These are phyloP conservation scores for Miichthys miiuy DNA, from an alignment of 2,797 vertebrate species.

Conservation along the genomic window DNA sequence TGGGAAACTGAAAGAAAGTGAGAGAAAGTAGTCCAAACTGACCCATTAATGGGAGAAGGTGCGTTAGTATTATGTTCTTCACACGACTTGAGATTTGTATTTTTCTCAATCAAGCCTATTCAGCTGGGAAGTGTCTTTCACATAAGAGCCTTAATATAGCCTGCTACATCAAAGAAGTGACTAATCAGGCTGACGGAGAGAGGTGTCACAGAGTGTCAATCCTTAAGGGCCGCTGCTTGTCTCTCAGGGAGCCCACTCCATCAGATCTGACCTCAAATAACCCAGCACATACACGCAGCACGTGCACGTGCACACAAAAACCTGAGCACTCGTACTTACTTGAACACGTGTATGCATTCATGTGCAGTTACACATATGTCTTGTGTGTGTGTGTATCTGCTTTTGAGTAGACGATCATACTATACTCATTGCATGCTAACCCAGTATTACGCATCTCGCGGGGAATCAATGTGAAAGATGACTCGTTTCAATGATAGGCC, in stretches of 20 bases:
- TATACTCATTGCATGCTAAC: constrained; percentile 18
- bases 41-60: constrained; percentile 13
- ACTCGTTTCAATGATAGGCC: constrained; percentile 61
- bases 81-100: constrained; percentile 24
- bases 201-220: constrained; percentile 76
- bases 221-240: constrained; percentile 66
- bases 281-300: constrained; percentile 16
- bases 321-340: not conserved
- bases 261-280: constrained; percentile 71
- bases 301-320: constrained; percentile 19
- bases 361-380: not conserved
- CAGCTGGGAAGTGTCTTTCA: constrained; percentile 52
- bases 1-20: constrained; percentile 22
- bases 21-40: constrained; percentile 24
- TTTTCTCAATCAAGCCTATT: constrained; percentile 64
- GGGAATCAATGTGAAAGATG: constrained; percentile 66
- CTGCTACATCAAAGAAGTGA: constrained; percentile 75
- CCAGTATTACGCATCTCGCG: constrained; percentile 38
- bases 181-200: constrained; percentile 77
- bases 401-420: constrained; percentile 10
- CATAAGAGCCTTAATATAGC: constrained; percentile 70
- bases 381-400: not conserved
- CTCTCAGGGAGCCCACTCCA: constrained; percentile 65
- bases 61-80: constrained; percentile 31
- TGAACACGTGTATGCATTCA: not conserved